Percentiles rank a stretch among this genome's conserved stretches.
Evolutionary conservation across 2,797 vertebrate genomes (phyloP).

Genomic region (Thamnophis elegans): DNA sequence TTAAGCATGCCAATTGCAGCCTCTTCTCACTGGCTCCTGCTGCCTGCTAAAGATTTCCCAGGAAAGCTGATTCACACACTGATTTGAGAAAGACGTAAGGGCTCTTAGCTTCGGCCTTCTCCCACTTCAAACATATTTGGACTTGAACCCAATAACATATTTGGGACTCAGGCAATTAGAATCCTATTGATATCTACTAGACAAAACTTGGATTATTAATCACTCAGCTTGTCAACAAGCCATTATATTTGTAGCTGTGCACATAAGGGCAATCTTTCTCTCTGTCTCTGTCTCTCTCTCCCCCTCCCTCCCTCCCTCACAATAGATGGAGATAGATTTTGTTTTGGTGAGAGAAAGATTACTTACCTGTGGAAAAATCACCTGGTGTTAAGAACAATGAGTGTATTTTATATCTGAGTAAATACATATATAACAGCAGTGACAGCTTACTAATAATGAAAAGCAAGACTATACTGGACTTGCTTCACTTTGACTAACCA

Average conservation of each 20-base stretch:
- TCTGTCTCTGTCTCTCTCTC: too few relatives aligned
- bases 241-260: neutral
- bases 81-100: constrained; percentile 1
- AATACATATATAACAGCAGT: neutral
- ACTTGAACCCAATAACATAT: neutral
- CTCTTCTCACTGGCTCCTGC: neutral
- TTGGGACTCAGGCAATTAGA: neutral
- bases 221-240: neutral
- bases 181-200: neutral
- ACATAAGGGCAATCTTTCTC: too few relatives aligned
- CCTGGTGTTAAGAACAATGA: neutral
- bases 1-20: neutral
- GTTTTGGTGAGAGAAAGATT: neutral
- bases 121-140: neutral
- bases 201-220: neutral
- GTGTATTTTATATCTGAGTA: neutral
- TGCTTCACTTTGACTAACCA: neutral
- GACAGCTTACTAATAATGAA: neutral
- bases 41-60: constrained; percentile 26
- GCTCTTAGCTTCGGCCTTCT: neutral
- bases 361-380: neutral
- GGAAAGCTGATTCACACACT: neutral
- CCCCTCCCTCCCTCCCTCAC: too few relatives aligned
- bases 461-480: neutral
- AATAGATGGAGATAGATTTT: neutral